Conservation (phyloP, 37 sponge, comb jelly and placozoan species). For the Oscarella lobularis region DNA sequence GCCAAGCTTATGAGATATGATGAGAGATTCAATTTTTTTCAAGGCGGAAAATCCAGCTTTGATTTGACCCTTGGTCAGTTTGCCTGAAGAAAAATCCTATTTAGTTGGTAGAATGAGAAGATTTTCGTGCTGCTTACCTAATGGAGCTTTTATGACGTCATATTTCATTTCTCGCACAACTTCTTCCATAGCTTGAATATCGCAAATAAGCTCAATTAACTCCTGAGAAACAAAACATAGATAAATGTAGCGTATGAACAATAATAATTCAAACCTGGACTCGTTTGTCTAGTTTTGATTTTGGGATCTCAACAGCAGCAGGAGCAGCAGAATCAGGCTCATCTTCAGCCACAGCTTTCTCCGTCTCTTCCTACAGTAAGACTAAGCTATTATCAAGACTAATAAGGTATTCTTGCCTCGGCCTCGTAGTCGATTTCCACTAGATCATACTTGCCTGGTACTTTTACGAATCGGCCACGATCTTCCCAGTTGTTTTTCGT, state of each 20-base stretch:
- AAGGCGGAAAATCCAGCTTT: slow-evolving; percentile 69
- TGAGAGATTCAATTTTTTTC: slow-evolving; percentile 80
- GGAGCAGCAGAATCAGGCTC: no score
- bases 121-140: slow-evolving; percentile 34
- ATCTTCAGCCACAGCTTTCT: no score
- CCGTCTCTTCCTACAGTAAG: no score
- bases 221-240: no score
- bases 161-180: slow-evolving; percentile 87
- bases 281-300: no score
- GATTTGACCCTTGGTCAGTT: slow-evolving; percentile 80
- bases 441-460: slow-evolving; percentile 77
- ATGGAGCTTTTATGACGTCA: slow-evolving; percentile 82
- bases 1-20: slow-evolving; percentile 39
- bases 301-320: no score
- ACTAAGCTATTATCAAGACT: no score
- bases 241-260: no score
- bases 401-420: slow-evolving; percentile 22
- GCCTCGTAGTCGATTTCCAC: slow-evolving; percentile 55
- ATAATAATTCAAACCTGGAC: no score
- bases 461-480: slow-evolving; percentile 44
- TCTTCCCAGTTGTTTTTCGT: slow-evolving; percentile 70
- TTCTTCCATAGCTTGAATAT: slow-evolving; percentile 77
- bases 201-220: slow-evolving; percentile 76
- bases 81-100: slow-evolving; percentile 29
- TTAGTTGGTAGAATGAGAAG: neutral